Evolutionary conservation across 2,113 vertebrate species (phyloP), one percentile per base, ranked within the genome.

Genomic region (Pomatostomus ruficeps): DNA sequence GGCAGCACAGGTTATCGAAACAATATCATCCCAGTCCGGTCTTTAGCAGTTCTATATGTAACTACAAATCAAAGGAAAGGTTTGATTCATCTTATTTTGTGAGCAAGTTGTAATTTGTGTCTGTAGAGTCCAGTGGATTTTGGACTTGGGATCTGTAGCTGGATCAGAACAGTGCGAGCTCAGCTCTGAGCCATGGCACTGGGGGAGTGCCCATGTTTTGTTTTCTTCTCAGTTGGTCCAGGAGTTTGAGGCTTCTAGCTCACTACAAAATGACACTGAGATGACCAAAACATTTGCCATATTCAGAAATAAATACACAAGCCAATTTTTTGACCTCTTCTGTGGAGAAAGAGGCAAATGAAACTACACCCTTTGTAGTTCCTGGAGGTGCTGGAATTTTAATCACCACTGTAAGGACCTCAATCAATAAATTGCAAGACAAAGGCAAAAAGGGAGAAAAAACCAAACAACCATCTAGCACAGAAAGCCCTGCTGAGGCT

Each of bases 151-250:
- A 40, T 73, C 68, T 79, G 48, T 42, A 66, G 70, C 12, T 66
- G 36, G 26, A 51, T 71, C n/a, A 70, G 73, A 62, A 26, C 5
- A 23, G 13, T 0, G 3, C 46, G 19, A 0, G 0, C 29, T 68
- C 18, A 26, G 26, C 33, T 76, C 31, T 43, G 31, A 0, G 0
- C 42, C 29, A 33, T 15, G 36, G 35, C 42, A n/a, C n/a, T 14
- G 11, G 14, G 28, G 5, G 4, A 75, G 4, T 1, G 1, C 13
- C 11, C 7, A 3, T 4, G 11, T 61, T 85, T 72, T 26, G 3
- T 23, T 77, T 77, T 90, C 59, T 46, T 82, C 18, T 55, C 11
- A 28, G 21, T 24, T 49, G 11, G 15, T 66, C 49, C 42, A 62
- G 65, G 72, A 43, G 6, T 38, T 31, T 51, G 43, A 66, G n/a